Percentiles rank a stretch among this genome's conserved stretches.
These are phyloP conservation scores for Polyergus mexicanus DNA, from an alignment of 1,140 invertebrate species.

Conservation along the genomic window DNA sequence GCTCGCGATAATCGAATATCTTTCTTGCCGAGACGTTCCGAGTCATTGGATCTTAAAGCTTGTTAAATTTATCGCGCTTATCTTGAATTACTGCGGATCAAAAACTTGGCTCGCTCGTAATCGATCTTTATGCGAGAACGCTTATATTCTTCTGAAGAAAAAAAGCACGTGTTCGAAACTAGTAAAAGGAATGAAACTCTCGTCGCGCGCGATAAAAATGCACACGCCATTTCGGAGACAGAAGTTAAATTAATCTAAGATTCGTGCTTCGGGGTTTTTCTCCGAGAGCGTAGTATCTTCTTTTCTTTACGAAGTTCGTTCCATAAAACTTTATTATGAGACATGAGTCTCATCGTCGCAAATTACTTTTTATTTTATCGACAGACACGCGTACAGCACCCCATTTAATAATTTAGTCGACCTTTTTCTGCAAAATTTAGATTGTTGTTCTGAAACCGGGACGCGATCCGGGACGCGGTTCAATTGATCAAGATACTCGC, in stretches of 20 bases:
- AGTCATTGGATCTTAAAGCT: not conserved
- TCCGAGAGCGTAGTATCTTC: not conserved
- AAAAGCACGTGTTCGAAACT: not conserved
- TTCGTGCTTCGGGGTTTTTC: not conserved
- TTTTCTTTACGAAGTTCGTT: not conserved
- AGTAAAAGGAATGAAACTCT: not conserved
- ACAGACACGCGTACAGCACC: not conserved
- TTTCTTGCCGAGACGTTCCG: not conserved
- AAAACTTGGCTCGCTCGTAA: not conserved
- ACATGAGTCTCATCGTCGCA: not conserved
- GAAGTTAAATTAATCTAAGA: slow-evolving; percentile 45
- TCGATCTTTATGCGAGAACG: slow-evolving; percentile 4
- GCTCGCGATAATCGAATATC: not conserved
- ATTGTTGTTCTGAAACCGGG: not conserved
- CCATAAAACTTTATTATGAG: slow-evolving; percentile 16
- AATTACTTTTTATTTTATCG: slow-evolving; percentile 22
- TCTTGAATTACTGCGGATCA: not conserved
- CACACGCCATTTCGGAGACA: slow-evolving; percentile 10
- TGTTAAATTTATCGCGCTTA: slow-evolving; percentile 8
- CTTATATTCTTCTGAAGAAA: not conserved
- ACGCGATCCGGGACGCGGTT: not conserved
- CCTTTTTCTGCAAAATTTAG: not conserved
- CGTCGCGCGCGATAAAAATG: not conserved
- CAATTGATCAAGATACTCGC: not conserved
- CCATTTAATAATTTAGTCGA: slow-evolving; percentile 6